Base-by-base conservation (phyloP, 2,113 vertebrate species). In the Argyrosomus japonicus region DNA sequence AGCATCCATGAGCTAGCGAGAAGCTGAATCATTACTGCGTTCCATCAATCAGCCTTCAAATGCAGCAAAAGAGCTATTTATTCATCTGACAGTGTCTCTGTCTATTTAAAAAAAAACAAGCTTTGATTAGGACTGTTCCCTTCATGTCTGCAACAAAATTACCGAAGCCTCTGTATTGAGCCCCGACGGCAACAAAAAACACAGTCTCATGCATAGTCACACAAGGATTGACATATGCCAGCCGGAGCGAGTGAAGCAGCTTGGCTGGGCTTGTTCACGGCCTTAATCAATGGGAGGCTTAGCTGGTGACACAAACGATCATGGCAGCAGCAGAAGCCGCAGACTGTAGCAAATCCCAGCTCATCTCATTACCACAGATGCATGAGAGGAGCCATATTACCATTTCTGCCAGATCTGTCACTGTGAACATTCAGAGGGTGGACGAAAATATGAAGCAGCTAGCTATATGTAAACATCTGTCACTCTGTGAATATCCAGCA, bases 251-350 rank as follows among this genome's bases (percentile, higher is more conserved):
- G 77, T n/a, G 87, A 78, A 81, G 82, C 83, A 88, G 86, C 84
- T 88, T 81, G 84, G 86, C 86, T 79, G 81, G 75, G 84, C 80
- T 89, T 77, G 81, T 89, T 85, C 88, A 61, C 80, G 78, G 84
- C 83, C 88, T 77, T 90, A 90, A 92, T 92, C 92, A 90, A 91
- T 88, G 85, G 85, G 84, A 90, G 82, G 85, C 81, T 93, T 91
- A 92, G 83, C 87, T 72, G 83, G 86, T 90, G 90, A 91, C 85
- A 88, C 79, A 87, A 84, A 90, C 57, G 74, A 88, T 83, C 81
- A 79, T 63, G 88, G 88, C 84, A 91, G 85, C 81, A 84, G 78
- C 85, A 86, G 77, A 88, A 88, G 80, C 84, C 82, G 62, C 91
- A 90, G 88, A 90, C 83, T 90, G 90, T 64, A 80, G 85, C 77